Base-by-base conservation (phyloP, 2,797 vertebrate genomes). In the Coreius guichenoti region DNA sequence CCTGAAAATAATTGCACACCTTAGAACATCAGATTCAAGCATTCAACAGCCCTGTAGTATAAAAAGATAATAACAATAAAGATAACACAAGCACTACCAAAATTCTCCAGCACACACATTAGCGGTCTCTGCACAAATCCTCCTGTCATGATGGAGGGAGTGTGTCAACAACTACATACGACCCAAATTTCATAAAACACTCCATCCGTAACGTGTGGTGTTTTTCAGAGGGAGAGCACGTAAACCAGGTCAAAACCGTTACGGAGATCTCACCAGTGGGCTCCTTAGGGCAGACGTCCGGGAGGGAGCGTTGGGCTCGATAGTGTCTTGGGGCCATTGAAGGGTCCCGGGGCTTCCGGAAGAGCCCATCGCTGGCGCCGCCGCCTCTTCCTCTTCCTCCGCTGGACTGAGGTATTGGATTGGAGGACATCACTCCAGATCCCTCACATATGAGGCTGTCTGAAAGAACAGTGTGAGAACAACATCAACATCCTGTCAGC, bases 231-330 rank as follows among this genome's bases (percentile, higher is more conserved):
- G 49, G 17, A 51, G 49, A 51, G 49, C 49, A 1, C 17, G 17
- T 51, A 2, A 9, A 21, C 21, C 51, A 21, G 49, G 0, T 5
- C 33, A 5, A 33, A 5, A 36, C 4, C 4, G 36, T 2, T 13
- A 2, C 4, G 2, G 58, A 61, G 26, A 29, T 31, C 86, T 92
- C 92, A 99, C 97, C 98, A 76, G 96, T 96, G 83, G 98, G 98
- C 84, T 99, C 98, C 92, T 97, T 98, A 86, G 98, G 98, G 91
- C 98, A 99, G 82, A 99, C 98, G 75, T 99, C 98, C 1, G 98
- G 98, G 88, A 99, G 95, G 8, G 97, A 97, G 90, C 96, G 95
- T 39, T 95, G 84, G 3, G 95, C 87, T 87, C 94, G 94, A 89
- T 95, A 93, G 84, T 91, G 94, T 84, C 94, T 94, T 0, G 96